Evolutionary conservation across 1,140 invertebrate genomes (phyloP).

Genomic region (Arion vulgaris): DNA sequence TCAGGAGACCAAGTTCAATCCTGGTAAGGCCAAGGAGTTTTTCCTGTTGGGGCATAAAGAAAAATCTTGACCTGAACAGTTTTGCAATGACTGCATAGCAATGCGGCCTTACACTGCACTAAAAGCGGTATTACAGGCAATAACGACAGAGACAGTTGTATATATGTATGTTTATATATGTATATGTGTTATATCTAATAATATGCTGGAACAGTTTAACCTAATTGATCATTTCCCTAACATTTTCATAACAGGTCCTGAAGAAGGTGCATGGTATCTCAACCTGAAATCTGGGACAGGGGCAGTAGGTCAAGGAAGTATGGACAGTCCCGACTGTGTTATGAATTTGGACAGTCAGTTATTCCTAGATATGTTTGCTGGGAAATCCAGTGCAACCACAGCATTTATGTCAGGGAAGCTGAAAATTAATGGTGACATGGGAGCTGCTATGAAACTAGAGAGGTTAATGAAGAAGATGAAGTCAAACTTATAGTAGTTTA

Average conservation of each 20-base stretch:
- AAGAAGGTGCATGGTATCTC: conserved; percentile 87
- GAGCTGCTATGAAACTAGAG: conserved; percentile 96
- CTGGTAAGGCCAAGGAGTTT: too few relatives aligned
- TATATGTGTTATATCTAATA: too few relatives aligned
- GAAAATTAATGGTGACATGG: conserved; percentile 93
- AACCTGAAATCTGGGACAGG: conserved; percentile 92
- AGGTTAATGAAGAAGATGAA: conserved; percentile 91
- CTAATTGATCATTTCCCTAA: too few relatives aligned
- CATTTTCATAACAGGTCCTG: conserved; percentile 77
- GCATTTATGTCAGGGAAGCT: conserved; percentile 98
- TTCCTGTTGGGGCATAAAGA: too few relatives aligned
- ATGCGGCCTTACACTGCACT: too few relatives aligned
- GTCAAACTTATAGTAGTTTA: conserved; percentile 75
- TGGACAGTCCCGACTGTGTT: conserved; percentile 81
- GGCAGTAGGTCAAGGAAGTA: conserved; percentile 83
- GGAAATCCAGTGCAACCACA: conserved; percentile 89
- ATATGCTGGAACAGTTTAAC: too few relatives aligned
- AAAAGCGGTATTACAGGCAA: too few relatives aligned
- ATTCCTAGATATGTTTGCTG: conserved; percentile 78
- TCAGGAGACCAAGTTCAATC: too few relatives aligned
- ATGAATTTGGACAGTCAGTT: conserved; percentile 84
- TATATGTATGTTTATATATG: too few relatives aligned
- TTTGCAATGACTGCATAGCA: too few relatives aligned
- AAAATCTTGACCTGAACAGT: too few relatives aligned
- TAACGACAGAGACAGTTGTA: too few relatives aligned